Conservation (phyloP, 2,113 vertebrate genomes). For the Sus scrofa region T2T-Sscrofa CM000817.6:83963001-83963500, state of each 20-base stretch:
- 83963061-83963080: conserved; percentile 3
- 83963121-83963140: conserved; percentile 35
- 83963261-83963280: conserved; percentile 39
- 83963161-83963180: conserved; percentile 63
- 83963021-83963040: not conserved
- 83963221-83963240: conserved; percentile 68
- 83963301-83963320: conserved; percentile 38
- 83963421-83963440: conserved; percentile 40
- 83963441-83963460: conserved; percentile 25
- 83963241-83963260: conserved; percentile 63
- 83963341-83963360: not conserved
- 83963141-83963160: conserved; percentile 38
- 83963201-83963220: conserved; percentile 73
- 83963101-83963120: not conserved
- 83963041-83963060: conserved; percentile 11
- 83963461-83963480: conserved; percentile 29
- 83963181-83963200: conserved; percentile 33
- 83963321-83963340: not conserved
- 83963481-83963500: conserved; percentile 48
- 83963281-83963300: conserved; percentile 70
- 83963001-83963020: not conserved
- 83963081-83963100: not conserved
- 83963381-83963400: not conserved
- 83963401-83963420: not conserved
- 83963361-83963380: not conserved